A percentile compares a stretch with the other conserved stretches of the same genome.
phyloP scores from a whole-genome alignment of 2,113 vertebrate species.

The Antigone vipio region DNA sequence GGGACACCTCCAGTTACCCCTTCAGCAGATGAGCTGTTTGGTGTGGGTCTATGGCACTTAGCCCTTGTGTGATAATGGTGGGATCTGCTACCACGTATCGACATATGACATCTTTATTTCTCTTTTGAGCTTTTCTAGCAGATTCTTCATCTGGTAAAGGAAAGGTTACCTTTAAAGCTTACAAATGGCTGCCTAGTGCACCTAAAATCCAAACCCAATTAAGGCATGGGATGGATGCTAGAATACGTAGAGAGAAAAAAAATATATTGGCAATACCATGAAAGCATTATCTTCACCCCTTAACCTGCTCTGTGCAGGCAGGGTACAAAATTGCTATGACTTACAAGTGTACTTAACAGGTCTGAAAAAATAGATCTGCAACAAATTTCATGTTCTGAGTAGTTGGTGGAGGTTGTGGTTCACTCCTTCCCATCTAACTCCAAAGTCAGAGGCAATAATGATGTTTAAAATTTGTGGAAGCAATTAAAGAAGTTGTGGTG shows the following conservation, averaged over 20 bases:
- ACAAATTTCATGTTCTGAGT: background rate
- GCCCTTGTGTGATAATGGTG: background rate
- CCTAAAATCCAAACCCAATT: background rate
- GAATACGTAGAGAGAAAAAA: background rate
- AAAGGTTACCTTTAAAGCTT: background rate
- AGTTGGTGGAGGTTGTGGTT: background rate
- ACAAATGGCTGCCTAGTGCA: background rate
- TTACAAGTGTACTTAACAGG: background rate
- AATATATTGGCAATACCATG: background rate
- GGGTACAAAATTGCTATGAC: background rate
- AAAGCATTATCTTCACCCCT: background rate
- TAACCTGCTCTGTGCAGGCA: background rate
- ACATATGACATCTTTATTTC: background rate
- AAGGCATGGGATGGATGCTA: background rate
- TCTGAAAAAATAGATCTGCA: background rate
- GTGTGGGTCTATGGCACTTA: background rate
- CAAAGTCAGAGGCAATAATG: background rate
- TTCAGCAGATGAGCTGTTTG: background rate
- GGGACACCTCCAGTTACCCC: background rate
- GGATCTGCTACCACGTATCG: background rate
- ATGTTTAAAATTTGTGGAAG: background rate
- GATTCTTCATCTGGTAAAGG: background rate
- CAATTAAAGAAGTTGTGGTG: background rate
- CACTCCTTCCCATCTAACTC: background rate
- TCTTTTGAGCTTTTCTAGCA: background rate